Evolutionary conservation across 37 sponge, comb jelly and placozoan species (phyloP), one percentile per base, ranked within the genome.

Genomic region (Chondrilla cf. caribensis): DNA sequence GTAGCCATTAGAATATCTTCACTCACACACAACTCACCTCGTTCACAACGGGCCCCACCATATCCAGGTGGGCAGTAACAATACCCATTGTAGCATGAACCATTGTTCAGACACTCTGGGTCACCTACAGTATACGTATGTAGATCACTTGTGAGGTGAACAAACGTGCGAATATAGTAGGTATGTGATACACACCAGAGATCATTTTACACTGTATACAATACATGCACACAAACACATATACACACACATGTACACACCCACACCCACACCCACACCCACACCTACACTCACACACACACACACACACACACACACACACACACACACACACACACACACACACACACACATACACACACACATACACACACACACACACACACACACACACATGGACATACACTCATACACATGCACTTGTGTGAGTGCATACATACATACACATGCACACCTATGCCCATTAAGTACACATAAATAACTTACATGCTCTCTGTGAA

Each of bases 221-320:
- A 11, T 47, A 11, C 51, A 47, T 11, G 11, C 51, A 47, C 51
- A 47, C 51, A 47, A 6, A 47, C 51, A 47, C 51, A 47, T 11
- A 47, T 11, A 47, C 77, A 73, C 40, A 73, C 77, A 73, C 77
- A 40, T 38, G 17, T 38, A 73, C 77, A 73, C 77, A 73, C 77
- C 7, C 77, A 73, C 77, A 73, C 77, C 7, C 77, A 73, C 77
- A 73, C 77, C 5, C 77, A 73, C 77, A 73, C 77, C 7, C 77
- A 73, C 77, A 73, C 77, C 7, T 38, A 73, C 77, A 73, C 37
- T 32, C 77, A 73, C 41, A 73, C 77, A 73, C 41, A 37, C 40
- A 17, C 38, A 73, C 77, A 73, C 77, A 73, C 77, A 73, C 77
- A 32, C 67, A 37, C 39, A 29, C 43, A 40, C 42, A 39, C 39